Conservation (phyloP, 2,797 vertebrate species). For the Labeo calbasu region DNA sequence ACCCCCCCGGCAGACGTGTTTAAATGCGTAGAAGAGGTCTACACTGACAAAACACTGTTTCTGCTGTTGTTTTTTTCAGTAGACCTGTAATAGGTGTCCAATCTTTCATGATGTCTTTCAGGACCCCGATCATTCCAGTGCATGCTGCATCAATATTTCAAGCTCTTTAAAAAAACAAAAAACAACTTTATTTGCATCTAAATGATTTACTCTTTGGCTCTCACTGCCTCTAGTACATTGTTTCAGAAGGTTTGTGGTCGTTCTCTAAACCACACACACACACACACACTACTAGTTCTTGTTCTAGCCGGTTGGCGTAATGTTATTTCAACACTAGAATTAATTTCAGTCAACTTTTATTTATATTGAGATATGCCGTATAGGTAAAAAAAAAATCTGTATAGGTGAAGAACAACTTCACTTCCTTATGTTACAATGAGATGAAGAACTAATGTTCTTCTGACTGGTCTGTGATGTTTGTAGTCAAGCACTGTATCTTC, state of each 20-base stretch:
- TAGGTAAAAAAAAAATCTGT: neutral
- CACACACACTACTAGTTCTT: neutral
- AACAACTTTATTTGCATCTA: constrained; percentile 8
- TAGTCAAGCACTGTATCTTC: constrained; percentile 19
- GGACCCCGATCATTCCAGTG: constrained; percentile 18
- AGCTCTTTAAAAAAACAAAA: neutral
- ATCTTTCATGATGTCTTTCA: neutral
- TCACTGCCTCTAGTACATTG: constrained; percentile 33
- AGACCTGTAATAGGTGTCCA: neutral
- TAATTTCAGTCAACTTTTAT: neutral
- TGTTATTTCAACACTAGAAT: neutral
- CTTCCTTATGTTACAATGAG: constrained; percentile 8
- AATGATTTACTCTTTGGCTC: neutral
- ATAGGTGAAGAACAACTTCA: constrained; percentile 13
- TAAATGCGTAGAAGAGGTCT: neutral
- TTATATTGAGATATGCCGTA: constrained; percentile 9
- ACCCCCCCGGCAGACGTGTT: neutral
- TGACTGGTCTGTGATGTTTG: constrained; percentile 22
- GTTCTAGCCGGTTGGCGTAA: neutral
- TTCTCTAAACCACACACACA: neutral
- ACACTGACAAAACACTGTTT: constrained; percentile 3
- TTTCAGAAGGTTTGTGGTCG: neutral
- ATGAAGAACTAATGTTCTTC: constrained; percentile 15
- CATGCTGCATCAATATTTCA: constrained; percentile 30
- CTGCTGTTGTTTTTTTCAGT: neutral